Percentiles rank a stretch among this genome's conserved stretches.
Conservation (phyloP, 2,888 invertebrate genomes). For the Cephus sareptanus region DNA sequence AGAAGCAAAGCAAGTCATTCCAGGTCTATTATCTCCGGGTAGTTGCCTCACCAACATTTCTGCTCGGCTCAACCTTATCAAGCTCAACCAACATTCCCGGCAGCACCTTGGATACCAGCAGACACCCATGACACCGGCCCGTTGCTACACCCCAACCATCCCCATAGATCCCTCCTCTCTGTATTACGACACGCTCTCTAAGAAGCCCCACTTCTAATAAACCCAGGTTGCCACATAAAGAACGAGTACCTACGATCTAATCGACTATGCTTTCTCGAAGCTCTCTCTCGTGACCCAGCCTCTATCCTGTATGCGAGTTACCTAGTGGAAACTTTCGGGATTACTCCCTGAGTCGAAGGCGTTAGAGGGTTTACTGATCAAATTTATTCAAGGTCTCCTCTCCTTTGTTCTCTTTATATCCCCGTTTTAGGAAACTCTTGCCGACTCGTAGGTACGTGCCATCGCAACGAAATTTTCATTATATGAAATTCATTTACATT, state of each 20-base stretch:
- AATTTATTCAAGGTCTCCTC: background rate
- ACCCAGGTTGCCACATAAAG: conserved; percentile 1
- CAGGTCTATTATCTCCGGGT: conserved; percentile 4
- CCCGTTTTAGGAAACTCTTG: background rate
- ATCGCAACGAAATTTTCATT: background rate
- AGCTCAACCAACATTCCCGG: conserved; percentile 1
- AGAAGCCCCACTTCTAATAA: background rate
- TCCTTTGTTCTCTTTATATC: background rate
- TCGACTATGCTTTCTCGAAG: background rate
- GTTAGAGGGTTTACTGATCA: background rate
- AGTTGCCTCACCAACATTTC: background rate
- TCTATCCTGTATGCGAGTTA: background rate
- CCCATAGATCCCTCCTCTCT: background rate
- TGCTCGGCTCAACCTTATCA: background rate
- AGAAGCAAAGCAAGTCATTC: conserved; percentile 2
- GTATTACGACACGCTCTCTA: background rate
- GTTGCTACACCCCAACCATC: background rate
- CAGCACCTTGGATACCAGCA: background rate
- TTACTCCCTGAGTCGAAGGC: background rate
- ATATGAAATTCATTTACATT: background rate
- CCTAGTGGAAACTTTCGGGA: background rate
- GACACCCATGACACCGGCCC: conserved; percentile 4
- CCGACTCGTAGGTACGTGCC: background rate
- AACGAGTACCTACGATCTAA: background rate
- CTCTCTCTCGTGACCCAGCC: background rate